These are phyloP conservation scores for Pollenia labialis DNA, from an alignment of 2,888 invertebrate species.

Conservation along the genomic window DNA sequence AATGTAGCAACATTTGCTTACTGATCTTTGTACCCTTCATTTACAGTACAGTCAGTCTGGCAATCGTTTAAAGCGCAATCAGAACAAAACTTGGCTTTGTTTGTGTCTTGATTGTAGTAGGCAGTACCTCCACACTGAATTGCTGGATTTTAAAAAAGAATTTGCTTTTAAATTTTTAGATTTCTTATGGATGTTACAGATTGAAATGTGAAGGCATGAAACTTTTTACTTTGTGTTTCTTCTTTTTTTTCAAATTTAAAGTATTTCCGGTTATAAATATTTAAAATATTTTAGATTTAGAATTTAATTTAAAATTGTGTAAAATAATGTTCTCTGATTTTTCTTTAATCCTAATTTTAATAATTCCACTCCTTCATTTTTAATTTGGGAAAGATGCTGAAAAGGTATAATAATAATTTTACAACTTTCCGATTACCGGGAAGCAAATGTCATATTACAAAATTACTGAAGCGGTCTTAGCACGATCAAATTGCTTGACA, in stretches of 20 bases:
- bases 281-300: neutral
- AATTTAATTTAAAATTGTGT: neutral
- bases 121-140: conserved; percentile 21
- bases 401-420: too few relatives aligned
- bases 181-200: conserved; percentile 44
- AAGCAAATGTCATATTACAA: too few relatives aligned
- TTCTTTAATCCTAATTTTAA: too few relatives aligned
- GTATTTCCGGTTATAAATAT: conserved; percentile 46
- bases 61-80: conserved; percentile 27
- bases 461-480: too few relatives aligned
- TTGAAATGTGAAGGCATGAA: conserved; percentile 16
- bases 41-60: conserved; percentile 36
- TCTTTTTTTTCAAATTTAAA: conserved; percentile 25
- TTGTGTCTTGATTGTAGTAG: conserved; percentile 22
- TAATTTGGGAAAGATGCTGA: too few relatives aligned
- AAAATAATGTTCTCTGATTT: too few relatives aligned
- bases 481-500: too few relatives aligned
- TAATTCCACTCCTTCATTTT: too few relatives aligned
- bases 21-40: conserved; percentile 69
- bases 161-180: conserved; percentile 4
- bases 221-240: neutral
- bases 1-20: neutral
- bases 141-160: conserved; percentile 20
- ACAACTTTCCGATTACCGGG: too few relatives aligned
- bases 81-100: conserved; percentile 70